Base-by-base conservation (phyloP, 2,888 invertebrate genomes). In the Acrobasis consociella region DNA sequence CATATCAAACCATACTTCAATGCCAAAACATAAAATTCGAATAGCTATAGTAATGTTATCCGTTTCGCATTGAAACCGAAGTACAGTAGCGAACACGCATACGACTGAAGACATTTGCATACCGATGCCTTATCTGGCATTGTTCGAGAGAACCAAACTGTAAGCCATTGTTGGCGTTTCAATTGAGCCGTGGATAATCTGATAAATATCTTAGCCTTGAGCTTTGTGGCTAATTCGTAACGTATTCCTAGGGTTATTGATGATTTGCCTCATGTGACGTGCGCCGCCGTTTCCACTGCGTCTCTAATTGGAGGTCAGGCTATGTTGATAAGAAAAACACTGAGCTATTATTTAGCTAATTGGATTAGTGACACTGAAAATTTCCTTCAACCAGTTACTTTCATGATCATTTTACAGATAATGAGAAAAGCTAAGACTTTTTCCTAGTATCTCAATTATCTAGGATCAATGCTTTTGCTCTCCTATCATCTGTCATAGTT, bases 131-230 rank as follows among this genome's bases (percentile, higher is more conserved):
- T 78, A 78, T 76, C 76, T 71, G 37, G 75, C 67, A 76, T 78
- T 77, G 78, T 77, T 78, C 69, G 56, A 61, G 42, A n/a, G 58
- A 62, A 51, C 58, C 58, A 63, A 65, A 49, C 31, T 46, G 37
- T 64, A 66, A 64, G 61, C 65, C 69, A 77, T 79, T 81, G 78
- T 72, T 67, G 71, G 71, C 75, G 75, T 80, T 78, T 76, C 80
- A 76, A 79, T 65, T 72, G 69, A 72, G 68, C 77, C 84, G 77
- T 83, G 72, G 73, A 84, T 85, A 88, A 89, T 88, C 81, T 70
- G 77, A 83, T 87, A 83, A 84, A 84, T 83, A 81, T 80, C 79
- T 65, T 69, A 69, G 70, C 81, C 84, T 83, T 84, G 80, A 77
- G 75, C 68, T 31, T 73, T 76, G 70, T 68, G 69, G 69, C 71